Conservation (phyloP, 2,888 invertebrate species). For the Clunio marinus region DNA sequence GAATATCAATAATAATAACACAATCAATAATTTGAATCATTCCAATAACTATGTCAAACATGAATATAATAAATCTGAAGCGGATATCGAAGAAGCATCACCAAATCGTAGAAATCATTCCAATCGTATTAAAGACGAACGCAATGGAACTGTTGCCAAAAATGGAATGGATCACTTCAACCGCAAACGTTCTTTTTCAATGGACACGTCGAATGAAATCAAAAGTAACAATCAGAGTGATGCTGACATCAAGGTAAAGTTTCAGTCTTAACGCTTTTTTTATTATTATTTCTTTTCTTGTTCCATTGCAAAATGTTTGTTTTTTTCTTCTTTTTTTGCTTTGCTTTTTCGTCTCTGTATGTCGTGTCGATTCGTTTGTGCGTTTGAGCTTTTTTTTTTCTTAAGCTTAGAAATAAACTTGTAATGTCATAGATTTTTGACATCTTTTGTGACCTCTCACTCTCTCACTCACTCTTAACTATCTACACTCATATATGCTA, state of each 20-base stretch:
- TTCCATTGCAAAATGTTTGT: conserved; percentile 26
- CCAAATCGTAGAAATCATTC: conserved; percentile 3
- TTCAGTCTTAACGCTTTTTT: not conserved
- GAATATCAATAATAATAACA: conserved; percentile 22
- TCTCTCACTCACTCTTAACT: not conserved
- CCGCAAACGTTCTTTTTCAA: conserved; percentile 31
- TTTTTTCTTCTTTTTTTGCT: not conserved
- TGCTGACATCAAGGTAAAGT: conserved; percentile 37
- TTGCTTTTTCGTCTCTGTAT: not conserved
- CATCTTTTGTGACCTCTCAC: not conserved
- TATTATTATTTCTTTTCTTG: not conserved
- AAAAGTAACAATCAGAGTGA: conserved; percentile 37
- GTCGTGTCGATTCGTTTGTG: not conserved
- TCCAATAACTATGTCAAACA: conserved; percentile 23
- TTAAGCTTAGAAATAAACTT: not conserved
- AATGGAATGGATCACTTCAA: conserved; percentile 33
- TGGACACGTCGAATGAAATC: conserved; percentile 33
- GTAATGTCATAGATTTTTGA: conserved; percentile 6
- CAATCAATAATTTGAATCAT: conserved; percentile 32
- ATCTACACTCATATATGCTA: not conserved
- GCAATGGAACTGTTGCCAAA: conserved; percentile 27
- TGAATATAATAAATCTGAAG: not conserved
- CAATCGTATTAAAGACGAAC: conserved; percentile 17
- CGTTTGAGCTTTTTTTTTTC: not conserved
- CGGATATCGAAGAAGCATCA: conserved; percentile 25